A percentile compares a stretch with the other conserved stretches of the same genome.
These are phyloP conservation scores for Silurus glanis DNA, from an alignment of 2,113 vertebrate genomes.

Conservation along the genomic window DNA sequence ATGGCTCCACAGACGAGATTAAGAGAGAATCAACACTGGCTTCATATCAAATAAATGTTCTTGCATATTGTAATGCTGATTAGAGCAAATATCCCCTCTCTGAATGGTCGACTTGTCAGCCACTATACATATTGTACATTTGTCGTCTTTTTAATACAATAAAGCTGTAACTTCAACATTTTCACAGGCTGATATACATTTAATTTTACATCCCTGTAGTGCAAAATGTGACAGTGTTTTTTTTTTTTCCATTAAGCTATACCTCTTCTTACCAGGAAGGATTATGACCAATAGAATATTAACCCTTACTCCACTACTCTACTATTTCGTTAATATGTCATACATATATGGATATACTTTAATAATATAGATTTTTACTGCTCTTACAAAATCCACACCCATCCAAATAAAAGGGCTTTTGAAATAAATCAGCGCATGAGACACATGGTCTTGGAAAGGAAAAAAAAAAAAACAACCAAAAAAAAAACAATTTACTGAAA, in stretches of 20 bases:
- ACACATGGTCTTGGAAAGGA: conserved; percentile 62
- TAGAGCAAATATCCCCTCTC: conserved; percentile 52
- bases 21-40: conserved; percentile 42
- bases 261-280: conserved; percentile 69
- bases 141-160: conserved; percentile 40
- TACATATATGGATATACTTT: conserved; percentile 55
- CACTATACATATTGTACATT: conserved; percentile 36
- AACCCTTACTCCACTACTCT: conserved; percentile 47
- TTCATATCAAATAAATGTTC: conserved; percentile 41
- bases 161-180: conserved; percentile 56
- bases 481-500: conserved; percentile 51
- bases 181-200: conserved; percentile 53
- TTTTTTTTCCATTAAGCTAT: conserved; percentile 40
- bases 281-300: conserved; percentile 63
- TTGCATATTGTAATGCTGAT: conserved; percentile 67
- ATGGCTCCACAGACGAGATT: conserved; percentile 63
- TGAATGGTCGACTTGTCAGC: conserved; percentile 29
- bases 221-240: conserved; percentile 58
- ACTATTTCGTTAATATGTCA: conserved; percentile 49
- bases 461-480: not conserved
- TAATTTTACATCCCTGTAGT: conserved; percentile 59
- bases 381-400: conserved; percentile 54
- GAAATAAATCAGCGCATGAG: conserved; percentile 47
- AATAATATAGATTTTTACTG: conserved; percentile 55
- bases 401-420: conserved; percentile 47